phyloP scores from a whole-genome alignment of 2,113 vertebrate genomes.

The Mixornis gularis region DNA sequence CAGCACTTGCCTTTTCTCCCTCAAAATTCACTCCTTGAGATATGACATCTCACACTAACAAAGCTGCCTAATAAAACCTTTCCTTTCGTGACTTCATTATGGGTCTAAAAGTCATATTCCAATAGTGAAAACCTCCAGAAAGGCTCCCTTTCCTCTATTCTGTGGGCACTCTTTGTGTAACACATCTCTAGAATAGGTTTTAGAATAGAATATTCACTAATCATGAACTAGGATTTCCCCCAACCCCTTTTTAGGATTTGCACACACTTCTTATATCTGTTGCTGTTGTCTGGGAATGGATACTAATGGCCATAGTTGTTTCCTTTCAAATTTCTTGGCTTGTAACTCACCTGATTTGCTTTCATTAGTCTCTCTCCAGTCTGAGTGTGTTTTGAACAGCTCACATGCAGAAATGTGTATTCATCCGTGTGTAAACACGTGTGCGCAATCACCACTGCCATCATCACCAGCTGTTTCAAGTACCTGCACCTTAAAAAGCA shows the following conservation, averaged over 20 bases:
- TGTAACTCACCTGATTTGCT: not conserved
- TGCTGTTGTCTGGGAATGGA: not conserved
- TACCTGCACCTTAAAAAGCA: not conserved
- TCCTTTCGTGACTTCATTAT: not conserved
- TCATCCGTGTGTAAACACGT: not conserved
- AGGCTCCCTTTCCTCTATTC: not conserved
- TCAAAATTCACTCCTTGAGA: not conserved
- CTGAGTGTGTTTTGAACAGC: not conserved
- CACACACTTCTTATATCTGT: not conserved
- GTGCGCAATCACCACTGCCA: not conserved
- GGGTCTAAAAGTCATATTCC: not conserved
- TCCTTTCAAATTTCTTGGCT: not conserved
- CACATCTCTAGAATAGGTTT: not conserved
- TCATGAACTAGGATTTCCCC: not conserved
- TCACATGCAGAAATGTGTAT: accelerated
- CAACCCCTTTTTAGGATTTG: not conserved
- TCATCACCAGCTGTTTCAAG: not conserved
- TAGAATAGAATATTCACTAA: not conserved
- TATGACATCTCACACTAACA: not conserved
- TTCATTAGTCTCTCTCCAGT: not conserved
- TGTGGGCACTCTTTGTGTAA: not conserved
- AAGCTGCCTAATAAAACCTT: not conserved
- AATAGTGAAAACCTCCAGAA: not conserved
- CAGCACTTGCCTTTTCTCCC: not conserved
- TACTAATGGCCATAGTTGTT: not conserved